Conservation (phyloP, 1,140 invertebrate genomes). For the Paraescarpia echinospica region DNA sequence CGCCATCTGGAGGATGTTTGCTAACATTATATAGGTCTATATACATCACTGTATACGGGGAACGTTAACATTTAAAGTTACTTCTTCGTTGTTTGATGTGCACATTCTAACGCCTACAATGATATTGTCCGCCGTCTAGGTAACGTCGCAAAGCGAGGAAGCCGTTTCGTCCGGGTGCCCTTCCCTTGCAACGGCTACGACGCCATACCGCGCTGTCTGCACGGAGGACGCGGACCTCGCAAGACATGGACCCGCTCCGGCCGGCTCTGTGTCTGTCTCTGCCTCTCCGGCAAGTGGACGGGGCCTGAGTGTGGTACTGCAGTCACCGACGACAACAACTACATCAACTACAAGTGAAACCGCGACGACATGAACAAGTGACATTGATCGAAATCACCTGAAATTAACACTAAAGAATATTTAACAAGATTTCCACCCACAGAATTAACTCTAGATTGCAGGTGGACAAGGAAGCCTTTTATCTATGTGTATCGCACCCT, state of each 20-base stretch:
- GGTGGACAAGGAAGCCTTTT: no score
- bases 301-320: conserved; percentile 8
- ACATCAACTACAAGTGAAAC: neutral
- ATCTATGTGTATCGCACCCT: no score
- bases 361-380: neutral
- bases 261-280: conserved; percentile 9
- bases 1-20: no score
- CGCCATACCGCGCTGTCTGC: conserved; percentile 3
- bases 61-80: no score
- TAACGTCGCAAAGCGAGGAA: neutral
- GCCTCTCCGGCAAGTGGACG: neutral
- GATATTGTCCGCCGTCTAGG: conserved; percentile 1
- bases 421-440: no score
- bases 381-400: neutral
- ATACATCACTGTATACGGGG: no score
- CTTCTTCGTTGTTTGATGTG: neutral
- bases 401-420: no score
- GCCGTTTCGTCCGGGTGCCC: neutral
- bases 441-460: no score
- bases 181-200: conserved; percentile 22
- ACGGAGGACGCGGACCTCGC: conserved; percentile 13
- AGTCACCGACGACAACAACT: neutral
- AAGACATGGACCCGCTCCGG: conserved; percentile 16
- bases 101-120: neutral
- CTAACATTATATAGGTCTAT: no score